Evolutionary conservation across 2,113 vertebrate genomes (phyloP), one percentile per base, ranked within the genome.

Genomic region (Lontra canadensis): DNA sequence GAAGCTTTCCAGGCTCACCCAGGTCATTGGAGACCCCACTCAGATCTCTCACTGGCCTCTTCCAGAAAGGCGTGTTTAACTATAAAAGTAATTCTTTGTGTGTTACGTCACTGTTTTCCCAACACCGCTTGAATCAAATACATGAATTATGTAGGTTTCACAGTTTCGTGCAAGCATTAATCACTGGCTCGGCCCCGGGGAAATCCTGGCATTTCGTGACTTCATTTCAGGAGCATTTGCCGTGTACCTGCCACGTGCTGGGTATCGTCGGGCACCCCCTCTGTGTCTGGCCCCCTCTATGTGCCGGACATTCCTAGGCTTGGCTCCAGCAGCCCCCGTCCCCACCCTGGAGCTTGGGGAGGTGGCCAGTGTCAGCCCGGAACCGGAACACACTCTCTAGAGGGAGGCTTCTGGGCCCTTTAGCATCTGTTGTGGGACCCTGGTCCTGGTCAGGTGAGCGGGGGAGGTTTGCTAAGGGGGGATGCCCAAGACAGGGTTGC

Each of bases 81-180:
- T 29, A 3, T 20, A 7, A 17, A 34, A 47, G 34, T 18, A n/a
- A 18, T 65, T 81, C 79, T 63, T 73, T 42, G 8, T 9, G 12
- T 29, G 1, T 93, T 20, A 31, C 42, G 0, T 31, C 42, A 31
- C 0, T 18, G 0, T 4, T 29, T 42, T 87, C 42, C 88, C n/a
- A 4, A 1, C 10, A 1, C 23, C 0, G 0, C 12, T n/a, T 6
- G 86, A 55, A 23, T 79, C 39, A 23, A 39, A 23, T 3, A 7
- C 14, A 1, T 39, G 95, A 55, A 9, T 73, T n/a, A 25, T 34
- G 26, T 15, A 3, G 23, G 80, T 57, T 92, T 74, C 26, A 25
- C 17, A 34, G n/a, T 21, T 47, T 7, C 1, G 0, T 9, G 7
- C 7, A 0, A 25, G 26, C 0, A 0, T 73, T 36, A 21, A 6